Conservation (phyloP, 1,140 invertebrate species). For the Cryptotermes secundus region DNA sequence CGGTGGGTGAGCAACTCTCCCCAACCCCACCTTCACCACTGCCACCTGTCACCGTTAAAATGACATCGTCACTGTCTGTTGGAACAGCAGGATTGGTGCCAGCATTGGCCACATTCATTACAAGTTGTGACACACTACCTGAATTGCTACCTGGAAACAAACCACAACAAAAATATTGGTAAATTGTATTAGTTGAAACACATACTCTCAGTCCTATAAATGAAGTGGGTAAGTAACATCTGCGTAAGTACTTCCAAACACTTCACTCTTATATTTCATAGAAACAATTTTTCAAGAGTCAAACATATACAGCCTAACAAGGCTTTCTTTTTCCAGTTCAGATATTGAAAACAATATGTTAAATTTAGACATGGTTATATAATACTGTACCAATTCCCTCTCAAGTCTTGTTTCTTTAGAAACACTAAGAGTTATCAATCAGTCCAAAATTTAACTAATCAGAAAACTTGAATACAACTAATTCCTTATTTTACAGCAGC, state of each 20-base stretch:
- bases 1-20: background rate
- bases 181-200: background rate
- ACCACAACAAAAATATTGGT: slow-evolving; percentile 27
- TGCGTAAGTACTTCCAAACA: background rate
- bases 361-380: too few species aligned
- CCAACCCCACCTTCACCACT: background rate
- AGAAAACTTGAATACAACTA: too few species aligned
- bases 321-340: too few species aligned
- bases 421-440: too few species aligned
- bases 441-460: too few species aligned
- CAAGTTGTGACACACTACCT: slow-evolving; percentile 63
- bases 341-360: too few species aligned
- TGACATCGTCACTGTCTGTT: slow-evolving; percentile 50
- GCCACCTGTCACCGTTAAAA: slow-evolving; percentile 30
- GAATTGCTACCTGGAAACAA: slow-evolving; percentile 59
- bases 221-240: background rate
- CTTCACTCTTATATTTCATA: background rate
- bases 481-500: too few species aligned
- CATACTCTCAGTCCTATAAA: background rate
- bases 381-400: too few species aligned
- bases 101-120: slow-evolving; percentile 61
- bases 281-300: too few species aligned
- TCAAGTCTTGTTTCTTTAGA: too few species aligned
- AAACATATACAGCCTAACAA: too few species aligned
- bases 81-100: slow-evolving; percentile 54